phyloP scores from a whole-genome alignment of 2,797 vertebrate genomes.

The Orientallactaga sibirica region DNA sequence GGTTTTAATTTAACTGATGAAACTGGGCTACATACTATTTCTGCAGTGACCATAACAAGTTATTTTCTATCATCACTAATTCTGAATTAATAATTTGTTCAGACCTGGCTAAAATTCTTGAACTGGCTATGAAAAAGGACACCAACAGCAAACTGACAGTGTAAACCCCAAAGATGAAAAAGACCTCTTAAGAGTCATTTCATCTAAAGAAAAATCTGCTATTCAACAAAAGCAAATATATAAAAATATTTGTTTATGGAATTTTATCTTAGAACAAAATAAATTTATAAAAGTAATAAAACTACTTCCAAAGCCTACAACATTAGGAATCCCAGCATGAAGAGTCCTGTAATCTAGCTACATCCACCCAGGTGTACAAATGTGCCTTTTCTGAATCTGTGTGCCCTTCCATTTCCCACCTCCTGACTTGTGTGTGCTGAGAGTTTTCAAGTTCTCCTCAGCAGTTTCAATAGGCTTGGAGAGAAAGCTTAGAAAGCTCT shows the following conservation, averaged over 20 bases:
- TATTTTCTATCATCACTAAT: constrained; percentile 36
- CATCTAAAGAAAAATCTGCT: constrained; percentile 38
- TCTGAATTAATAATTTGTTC: constrained; percentile 38
- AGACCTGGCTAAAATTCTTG: constrained; percentile 29
- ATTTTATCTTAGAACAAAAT: constrained; percentile 10
- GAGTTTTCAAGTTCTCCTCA: constrained; percentile 30
- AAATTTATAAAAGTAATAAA: constrained; percentile 23
- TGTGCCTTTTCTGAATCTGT: constrained; percentile 10
- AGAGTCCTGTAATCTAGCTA: background rate
- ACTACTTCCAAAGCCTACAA: constrained; percentile 38
- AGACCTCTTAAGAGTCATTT: constrained; percentile 34
- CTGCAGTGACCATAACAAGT: background rate
- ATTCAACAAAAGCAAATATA: constrained; percentile 42
- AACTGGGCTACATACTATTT: constrained; percentile 17
- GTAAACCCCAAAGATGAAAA: constrained; percentile 4
- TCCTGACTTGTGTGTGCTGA: constrained; percentile 10
- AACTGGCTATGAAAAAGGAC: background rate
- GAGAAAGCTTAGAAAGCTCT: constrained; percentile 40
- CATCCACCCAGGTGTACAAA: background rate
- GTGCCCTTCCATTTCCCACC: background rate
- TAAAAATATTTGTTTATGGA: constrained; percentile 41
- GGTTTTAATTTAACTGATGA: constrained; percentile 20
- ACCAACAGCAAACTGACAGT: constrained; percentile 11
- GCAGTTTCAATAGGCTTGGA: constrained; percentile 65
- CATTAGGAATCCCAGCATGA: background rate